These are phyloP conservation scores for Ailurus styani DNA, from an alignment of 2,113 vertebrate genomes.

Conservation along the genomic window DNA sequence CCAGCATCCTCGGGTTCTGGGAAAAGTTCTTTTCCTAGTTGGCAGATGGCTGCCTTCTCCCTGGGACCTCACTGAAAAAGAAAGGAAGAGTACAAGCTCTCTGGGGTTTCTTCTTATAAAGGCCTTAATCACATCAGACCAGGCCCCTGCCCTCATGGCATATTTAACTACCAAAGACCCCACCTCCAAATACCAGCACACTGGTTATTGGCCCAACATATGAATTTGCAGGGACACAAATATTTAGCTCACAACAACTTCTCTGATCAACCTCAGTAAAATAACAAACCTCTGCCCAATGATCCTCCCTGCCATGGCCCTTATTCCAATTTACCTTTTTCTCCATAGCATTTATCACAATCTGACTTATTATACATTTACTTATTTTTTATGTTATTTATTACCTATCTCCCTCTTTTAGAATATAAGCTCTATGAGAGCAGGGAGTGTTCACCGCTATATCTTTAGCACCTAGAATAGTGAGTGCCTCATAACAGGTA, in stretches of 20 bases:
- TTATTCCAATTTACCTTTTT: background rate
- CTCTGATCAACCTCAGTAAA: background rate
- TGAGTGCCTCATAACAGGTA: background rate
- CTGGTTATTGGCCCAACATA: background rate
- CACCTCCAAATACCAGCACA: background rate
- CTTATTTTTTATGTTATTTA: background rate
- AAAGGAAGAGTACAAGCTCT: background rate
- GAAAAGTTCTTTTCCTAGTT: background rate
- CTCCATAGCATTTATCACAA: background rate
- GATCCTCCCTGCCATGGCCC: fast-evolving
- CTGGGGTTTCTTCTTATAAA: background rate
- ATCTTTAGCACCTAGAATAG: background rate
- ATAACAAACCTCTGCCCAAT: background rate
- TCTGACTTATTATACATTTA: background rate
- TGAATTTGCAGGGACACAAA: background rate
- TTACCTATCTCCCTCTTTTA: background rate
- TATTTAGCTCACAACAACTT: background rate
- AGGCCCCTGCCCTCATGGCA: background rate
- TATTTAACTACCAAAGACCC: background rate
- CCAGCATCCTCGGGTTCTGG: background rate
- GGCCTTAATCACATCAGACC: background rate
- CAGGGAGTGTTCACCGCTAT: background rate
- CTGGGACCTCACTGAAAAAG: background rate
- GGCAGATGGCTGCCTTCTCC: background rate
- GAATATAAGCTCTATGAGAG: background rate